Evolutionary conservation across 2,888 invertebrate genomes (phyloP), one percentile per base, ranked within the genome.

Genomic region (Cantharis rufa): DNA sequence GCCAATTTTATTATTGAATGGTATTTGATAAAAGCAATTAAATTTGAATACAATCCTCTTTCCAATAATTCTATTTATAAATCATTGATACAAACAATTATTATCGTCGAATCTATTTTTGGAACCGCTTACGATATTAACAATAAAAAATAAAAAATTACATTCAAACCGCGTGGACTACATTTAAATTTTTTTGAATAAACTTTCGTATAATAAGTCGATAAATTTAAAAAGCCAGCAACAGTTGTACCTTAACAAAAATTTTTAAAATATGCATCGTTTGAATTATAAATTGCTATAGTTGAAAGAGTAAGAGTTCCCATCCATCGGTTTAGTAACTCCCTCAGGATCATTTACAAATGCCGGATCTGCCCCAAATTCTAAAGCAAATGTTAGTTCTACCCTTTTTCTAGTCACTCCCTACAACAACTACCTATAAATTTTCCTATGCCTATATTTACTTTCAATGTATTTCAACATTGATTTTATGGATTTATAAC

Each of bases 321-420:
- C 74, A 70, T 74, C 74, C 70, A 74, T 74, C 74, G 70, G 70
- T 62, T 16, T 74, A 74, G 74, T 63, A 74, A 74, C 74, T 74
- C 74, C 74, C 74, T 62, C 74, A 70, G 74, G 74, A 74, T 74
- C 74, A 64, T 74, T 74, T 74, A 74, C 74, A 74, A 74, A 74
- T 74, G 74, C 74, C 66, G 74, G 74, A 74, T 74, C 70, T 74
- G 70, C 70, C 70, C 74, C 32, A 74, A 69, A 74, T 74, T 69
- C 70, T 24, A 62, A 74, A 63, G 63, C 62, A 74, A 74, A 63
- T 64, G 72, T 72, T 62, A 63, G 27, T 69, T 68, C 48, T 70
- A 62, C 27, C 69, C 69, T 74, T 74, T 74, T 74, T 74, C 74
- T 74, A 62, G 68, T 73, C 73, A 62, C 21, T 70, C 63, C 63